Evolutionary conservation across 2,888 invertebrate genomes (phyloP), one percentile per base, ranked within the genome.

Genomic region (Timandra comae): DNA sequence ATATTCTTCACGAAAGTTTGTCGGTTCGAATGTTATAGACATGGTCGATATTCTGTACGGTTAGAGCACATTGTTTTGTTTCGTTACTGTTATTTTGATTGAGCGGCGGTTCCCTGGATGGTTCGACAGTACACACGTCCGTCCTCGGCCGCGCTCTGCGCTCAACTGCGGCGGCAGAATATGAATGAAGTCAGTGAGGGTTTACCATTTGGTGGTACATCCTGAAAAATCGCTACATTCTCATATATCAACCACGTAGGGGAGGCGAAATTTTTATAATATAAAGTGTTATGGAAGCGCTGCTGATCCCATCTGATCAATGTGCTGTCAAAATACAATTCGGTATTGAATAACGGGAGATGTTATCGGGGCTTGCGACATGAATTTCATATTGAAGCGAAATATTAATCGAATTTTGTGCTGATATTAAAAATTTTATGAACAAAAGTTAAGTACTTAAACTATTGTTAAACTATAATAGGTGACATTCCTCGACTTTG

Each of bases 101-200:
- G 33, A 25, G 36, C 21, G 28, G 9, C 4, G 33, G 28, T 26
- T 27, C 6, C n/a, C 5, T 10, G 11, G 11, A 11, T 10, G 34
- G 37, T 41, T 35, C 34, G 24, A 2, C 49, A 40, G 46, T n/a
- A 30, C 35, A 51, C 63, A 54, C 80, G 64, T 39, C 74, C 71
- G 65, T 46, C 62, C 52, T 49, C 61, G 52, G 36, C 56, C 67
- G 78, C 74, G 77, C 46, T 64, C 67, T 54, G 63, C 76, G 75
- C 68, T 69, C 63, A 50, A 84, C 82, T 84, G 78, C 70, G 69
- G 78, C 70, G 69, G 57, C 38, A 52, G 45, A 56, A 61, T 49
- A 61, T 62, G 61, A 63, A 63, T 62, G 60, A 57, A 63, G 43
- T 44, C 52, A 56, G 62, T 57, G 63, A 70, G 59, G 60, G 56